Percentiles rank a stretch among this genome's conserved stretches.
phyloP scores from a whole-genome alignment of 2,888 invertebrate species.

The Colletes collaris region DNA sequence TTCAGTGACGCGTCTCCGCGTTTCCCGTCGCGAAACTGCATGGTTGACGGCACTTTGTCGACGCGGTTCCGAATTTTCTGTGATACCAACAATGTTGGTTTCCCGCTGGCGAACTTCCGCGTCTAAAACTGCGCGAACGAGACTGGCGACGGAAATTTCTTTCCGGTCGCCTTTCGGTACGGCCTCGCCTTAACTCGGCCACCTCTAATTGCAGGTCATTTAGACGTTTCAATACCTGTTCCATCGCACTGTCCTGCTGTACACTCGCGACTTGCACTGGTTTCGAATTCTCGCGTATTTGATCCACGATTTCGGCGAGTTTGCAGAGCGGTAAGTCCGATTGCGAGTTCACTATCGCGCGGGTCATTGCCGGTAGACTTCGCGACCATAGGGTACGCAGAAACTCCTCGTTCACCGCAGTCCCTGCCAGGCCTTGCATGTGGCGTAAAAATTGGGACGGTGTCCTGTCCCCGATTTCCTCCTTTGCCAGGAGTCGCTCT shows the following conservation, averaged over 20 bases:
- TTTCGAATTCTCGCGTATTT: background rate
- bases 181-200: constrained; percentile 11
- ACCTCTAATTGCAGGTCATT: background rate
- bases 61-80: constrained; percentile 18
- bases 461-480: background rate
- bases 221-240: background rate
- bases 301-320: constrained; percentile 33
- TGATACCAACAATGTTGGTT: constrained; percentile 52
- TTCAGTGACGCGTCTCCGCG: constrained; percentile 67
- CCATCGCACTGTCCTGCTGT: background rate
- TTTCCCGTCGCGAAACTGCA: constrained; percentile 54
- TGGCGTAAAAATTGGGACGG: background rate
- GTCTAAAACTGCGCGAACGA: background rate
- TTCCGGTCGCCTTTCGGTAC: constrained; percentile 5
- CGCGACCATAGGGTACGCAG: background rate
- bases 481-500: background rate
- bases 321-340: constrained; percentile 17
- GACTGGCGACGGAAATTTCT: background rate
- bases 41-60: constrained; percentile 35
- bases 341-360: background rate
- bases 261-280: background rate
- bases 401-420: background rate
- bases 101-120: background rate
- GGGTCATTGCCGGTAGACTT: background rate
- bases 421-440: background rate